Percentiles rank a stretch among this genome's conserved stretches.
phyloP scores from a whole-genome alignment of 2,113 vertebrate genomes.

The Limanda limanda region DNA sequence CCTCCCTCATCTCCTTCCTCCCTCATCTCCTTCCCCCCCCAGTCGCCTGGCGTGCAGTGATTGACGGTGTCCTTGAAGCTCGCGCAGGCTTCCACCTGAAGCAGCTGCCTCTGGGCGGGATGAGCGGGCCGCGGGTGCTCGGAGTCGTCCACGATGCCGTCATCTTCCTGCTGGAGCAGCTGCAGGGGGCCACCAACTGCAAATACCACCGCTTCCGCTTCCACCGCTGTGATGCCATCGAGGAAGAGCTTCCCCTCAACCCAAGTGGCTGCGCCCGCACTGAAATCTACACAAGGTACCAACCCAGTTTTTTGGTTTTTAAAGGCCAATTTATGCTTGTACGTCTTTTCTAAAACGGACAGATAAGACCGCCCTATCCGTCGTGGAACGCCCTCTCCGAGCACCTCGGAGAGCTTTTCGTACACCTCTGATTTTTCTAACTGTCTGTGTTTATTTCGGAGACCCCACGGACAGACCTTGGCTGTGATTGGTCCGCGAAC shows the following conservation, averaged over 20 bases:
- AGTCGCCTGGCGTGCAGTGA: slow-evolving; percentile 91
- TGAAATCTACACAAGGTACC: slow-evolving; percentile 87
- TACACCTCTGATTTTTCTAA: too few relatives aligned
- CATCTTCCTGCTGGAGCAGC: slow-evolving; percentile 91
- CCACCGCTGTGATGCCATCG: slow-evolving; percentile 86
- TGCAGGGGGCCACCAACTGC: slow-evolving; percentile 87
- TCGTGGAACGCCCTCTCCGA: too few relatives aligned
- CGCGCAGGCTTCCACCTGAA: slow-evolving; percentile 86
- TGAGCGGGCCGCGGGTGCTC: slow-evolving; percentile 86
- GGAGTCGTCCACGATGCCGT: slow-evolving; percentile 91
- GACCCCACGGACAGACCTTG: too few relatives aligned
- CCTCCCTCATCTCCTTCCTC: too few relatives aligned
- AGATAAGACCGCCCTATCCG: too few relatives aligned
- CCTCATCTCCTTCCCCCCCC: neutral
- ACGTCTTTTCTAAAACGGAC: too few relatives aligned
- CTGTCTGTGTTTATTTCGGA: too few relatives aligned
- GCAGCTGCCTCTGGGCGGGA: slow-evolving; percentile 86
- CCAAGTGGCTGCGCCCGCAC: slow-evolving; percentile 88
- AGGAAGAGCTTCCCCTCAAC: slow-evolving; percentile 89
- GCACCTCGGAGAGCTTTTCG: too few relatives aligned
- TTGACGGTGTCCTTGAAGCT: slow-evolving; percentile 89
- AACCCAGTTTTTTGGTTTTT: neutral
- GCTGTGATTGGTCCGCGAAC: too few relatives aligned
- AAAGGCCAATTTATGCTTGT: too few relatives aligned
- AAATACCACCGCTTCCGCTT: slow-evolving; percentile 90